Base-by-base conservation (phyloP, 2,888 invertebrate species). In the Drosophila cognata region DNA sequence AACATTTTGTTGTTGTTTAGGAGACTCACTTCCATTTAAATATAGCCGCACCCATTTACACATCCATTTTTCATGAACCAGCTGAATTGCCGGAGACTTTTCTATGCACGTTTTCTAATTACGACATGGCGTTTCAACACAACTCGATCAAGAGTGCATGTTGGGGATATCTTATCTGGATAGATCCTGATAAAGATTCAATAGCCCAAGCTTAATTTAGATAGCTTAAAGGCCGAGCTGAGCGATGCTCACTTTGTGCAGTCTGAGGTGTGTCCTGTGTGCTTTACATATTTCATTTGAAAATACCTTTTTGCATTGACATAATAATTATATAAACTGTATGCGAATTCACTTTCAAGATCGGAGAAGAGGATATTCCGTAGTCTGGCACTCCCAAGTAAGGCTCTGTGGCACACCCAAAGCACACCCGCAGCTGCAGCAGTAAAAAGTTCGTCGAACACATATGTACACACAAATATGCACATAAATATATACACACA, bases 401-500 rank as follows among this genome's bases (percentile, higher is more conserved):
- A 33, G 21, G 31, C 18, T 31, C 8, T 68, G 55, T 69, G 84
- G 84, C 86, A 86, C 86, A 81, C 86, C 86, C 90, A 90, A 86
- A 90, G 78, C 77, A 86, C 86, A 74, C 89, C 89, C 78, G 90
- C 90, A 90, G 89, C 85, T 89, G 90, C 78, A 66, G 72, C 75
- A 84, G 79, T 87, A 78, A 89, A 84, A 81, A 79, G 58, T 74
- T 61, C 50, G 63, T 64, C 52, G 60, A 62, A 38, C 62, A 63
- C 64, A 79, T 28, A 71, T 68, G 67, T 52, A 52, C 33, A 28
- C 48, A 68, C 70, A 68, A 58, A 69, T 66, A 75, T 80, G 65
- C 52, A 76, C 62, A 79, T 65, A 82, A 71, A 71, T 74, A 79
- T 78, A 46, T 48, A 78, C 36, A 66, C 61, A 68, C 48, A 33